These are phyloP conservation scores for Cherax quadricarinatus DNA, from an alignment of 1,140 invertebrate species.

Conservation along the genomic window DNA sequence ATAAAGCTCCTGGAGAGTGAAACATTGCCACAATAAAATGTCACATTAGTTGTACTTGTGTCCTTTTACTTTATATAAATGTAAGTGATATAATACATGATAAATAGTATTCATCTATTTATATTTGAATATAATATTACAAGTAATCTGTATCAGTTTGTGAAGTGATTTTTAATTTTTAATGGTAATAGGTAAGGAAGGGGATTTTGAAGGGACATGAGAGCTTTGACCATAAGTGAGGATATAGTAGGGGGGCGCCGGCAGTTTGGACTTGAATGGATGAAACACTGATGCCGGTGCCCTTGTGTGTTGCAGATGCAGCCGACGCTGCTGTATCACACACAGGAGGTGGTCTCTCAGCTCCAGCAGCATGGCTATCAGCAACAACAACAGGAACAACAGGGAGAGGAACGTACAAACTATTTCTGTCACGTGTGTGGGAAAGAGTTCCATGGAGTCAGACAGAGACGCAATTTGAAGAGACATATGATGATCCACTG, in stretches of 20 bases:
- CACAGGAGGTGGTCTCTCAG: constrained; percentile 53
- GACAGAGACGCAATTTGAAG: constrained; percentile 71
- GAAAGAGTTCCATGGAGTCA: constrained; percentile 67
- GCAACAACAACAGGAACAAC: constrained; percentile 36
- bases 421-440: constrained; percentile 68
- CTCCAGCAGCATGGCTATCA: constrained; percentile 39
- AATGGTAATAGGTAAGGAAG: constrained; percentile 1
- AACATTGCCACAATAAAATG: too few species aligned
- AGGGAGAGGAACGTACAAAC: constrained; percentile 17
- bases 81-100: not conserved
- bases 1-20: too few species aligned
- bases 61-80: too few species aligned
- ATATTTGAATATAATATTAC: not conserved
- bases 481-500: constrained; percentile 81
- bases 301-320: constrained; percentile 69
- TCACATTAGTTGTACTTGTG: too few species aligned
- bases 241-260: not conserved
- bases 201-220: not conserved
- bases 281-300: constrained; percentile 64
- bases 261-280: constrained; percentile 26
- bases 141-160: not conserved
- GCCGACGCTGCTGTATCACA: constrained; percentile 60
- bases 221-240: not conserved
- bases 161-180: not conserved
- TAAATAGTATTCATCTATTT: not conserved